Percentiles rank a stretch among this genome's conserved stretches.
phyloP scores from a whole-genome alignment of 2,888 invertebrate genomes.

The Allophyes oxyacanthae region DNA sequence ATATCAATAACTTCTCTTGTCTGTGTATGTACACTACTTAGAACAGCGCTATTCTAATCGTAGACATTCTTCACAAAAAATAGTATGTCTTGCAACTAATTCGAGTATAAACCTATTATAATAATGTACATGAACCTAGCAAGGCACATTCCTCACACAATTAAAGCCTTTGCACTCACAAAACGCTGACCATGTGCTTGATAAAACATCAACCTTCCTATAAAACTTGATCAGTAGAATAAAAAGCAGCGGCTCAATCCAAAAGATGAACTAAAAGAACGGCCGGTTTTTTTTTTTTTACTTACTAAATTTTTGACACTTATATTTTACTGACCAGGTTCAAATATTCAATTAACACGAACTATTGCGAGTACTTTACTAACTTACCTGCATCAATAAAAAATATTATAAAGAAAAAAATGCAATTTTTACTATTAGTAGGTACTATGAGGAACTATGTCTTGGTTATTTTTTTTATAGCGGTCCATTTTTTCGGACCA shows the following conservation, averaged over 20 bases:
- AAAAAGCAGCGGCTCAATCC: conserved; percentile 39
- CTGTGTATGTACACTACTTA: conserved; percentile 76
- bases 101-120: conserved; percentile 87
- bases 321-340: conserved; percentile 67
- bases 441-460: conserved; percentile 89
- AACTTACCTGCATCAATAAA: conserved; percentile 84
- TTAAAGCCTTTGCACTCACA: conserved; percentile 84
- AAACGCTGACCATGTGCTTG: conserved; percentile 83
- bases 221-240: conserved; percentile 70
- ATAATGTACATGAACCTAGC: conserved; percentile 83
- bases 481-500: conserved; percentile 70
- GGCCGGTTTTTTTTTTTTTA: conserved; percentile 12
- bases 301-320: conserved; percentile 17
- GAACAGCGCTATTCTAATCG: conserved; percentile 84
- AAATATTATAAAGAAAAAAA: conserved; percentile 82
- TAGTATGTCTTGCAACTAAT: conserved; percentile 89
- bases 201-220: conserved; percentile 82
- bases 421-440: conserved; percentile 88
- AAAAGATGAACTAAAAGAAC: conserved; percentile 26
- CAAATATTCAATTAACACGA: conserved; percentile 62
- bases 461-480: conserved; percentile 81
- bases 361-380: conserved; percentile 81
- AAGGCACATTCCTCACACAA: conserved; percentile 90
- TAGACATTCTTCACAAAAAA: conserved; percentile 87
- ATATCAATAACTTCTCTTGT: conserved; percentile 82